Evolutionary conservation across 2,888 invertebrate species (phyloP), one percentile per base, ranked within the genome.

Genomic region (Drosophila incognita): DNA sequence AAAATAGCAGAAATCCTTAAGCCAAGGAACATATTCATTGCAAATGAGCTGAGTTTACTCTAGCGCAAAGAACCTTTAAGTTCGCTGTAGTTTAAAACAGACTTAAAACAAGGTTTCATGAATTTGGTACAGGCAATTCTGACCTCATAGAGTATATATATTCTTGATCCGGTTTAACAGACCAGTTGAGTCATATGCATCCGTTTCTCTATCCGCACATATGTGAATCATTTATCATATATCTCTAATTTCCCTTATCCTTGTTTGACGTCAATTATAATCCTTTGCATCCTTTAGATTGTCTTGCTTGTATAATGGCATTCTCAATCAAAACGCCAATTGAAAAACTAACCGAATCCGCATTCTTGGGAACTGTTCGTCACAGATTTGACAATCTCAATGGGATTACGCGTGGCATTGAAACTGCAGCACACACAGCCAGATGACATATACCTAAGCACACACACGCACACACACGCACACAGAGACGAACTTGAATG

Each of bases 371-470:
- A 13, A 59, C 35, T 40, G 52, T 29, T 38, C 42, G 57, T 15
- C 48, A 31, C 40, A 49, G 64, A 61, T 42, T 61, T 61, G 11
- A 61, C 60, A 71, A 70, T 46, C 51, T 49, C 72, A 64, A 78
- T 68, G 68, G 61, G 64, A 68, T 71, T 68, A 76, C 42, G 53
- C 40, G 46, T 29, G 21, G 61, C 33, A 69, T 65, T 75, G 46
- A 29, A 31, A 60, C 33, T 35, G 42, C 35, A 15, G 21, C 35
- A 35, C 8, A 53, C 13, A 52, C 8, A 13, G 4, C 7, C 13
- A 46, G 18, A 18, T 18, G 13, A 8, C 15, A 27, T 8, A 33
- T 33, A 21, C 31, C 13, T 21, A 33, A 2, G 15, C 51, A 11
- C 51, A 31, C n/a, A 59, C 31, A 33, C 8, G 15, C 51, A 11